Evolutionary conservation across 2,888 invertebrate species (phyloP), one percentile per base, ranked within the genome.

Genomic region (Dusona sp.): DNA sequence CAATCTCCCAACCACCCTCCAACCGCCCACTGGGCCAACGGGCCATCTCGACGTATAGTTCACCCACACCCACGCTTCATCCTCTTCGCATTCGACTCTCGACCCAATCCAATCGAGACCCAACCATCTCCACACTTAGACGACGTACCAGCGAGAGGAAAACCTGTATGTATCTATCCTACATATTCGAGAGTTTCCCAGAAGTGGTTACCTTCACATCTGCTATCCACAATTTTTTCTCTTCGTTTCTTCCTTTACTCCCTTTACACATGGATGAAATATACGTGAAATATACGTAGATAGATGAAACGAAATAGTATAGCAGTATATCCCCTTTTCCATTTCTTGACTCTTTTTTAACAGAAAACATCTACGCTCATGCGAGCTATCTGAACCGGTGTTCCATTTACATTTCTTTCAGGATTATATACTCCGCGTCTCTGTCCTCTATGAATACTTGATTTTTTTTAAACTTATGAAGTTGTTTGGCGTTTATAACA

Each of bases 41-140:
- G 65, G 80, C 65, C 68, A 72, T 74, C 78, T 33, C 36, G 33
- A 25, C 54, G 38, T 13, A 29, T 7, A 25, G 22, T 22, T 13
- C 29, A 57, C 36, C 64, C 75, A n/a, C 29, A 11, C 19, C 16
- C 9, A 29, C 65, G 19, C 38, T 77, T 70, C 77, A 42, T 65
- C 81, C 78, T 57, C 73, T 77, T 73, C 73, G 78, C 78, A 85
- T 85, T 81, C 57, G 78, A 81, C 78, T 85, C 85, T 85, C 81
- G 67, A 85, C 85, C 85, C 85, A 85, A 85, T 85, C 85, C 85
- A 81, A 85, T 80, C 85, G 77, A 67, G 78, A 78, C 73, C 73
- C 61, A 81, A 85, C 85, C 85, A 81, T 85, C 85, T 78, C 77
- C 22, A 57, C 67, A 78, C 85, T 81, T 72, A 48, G 85, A 78